Evolutionary conservation across 92 coral and sea anemone genomes (phyloP).

Genomic region (Palythoa caribaeorum): DNA sequence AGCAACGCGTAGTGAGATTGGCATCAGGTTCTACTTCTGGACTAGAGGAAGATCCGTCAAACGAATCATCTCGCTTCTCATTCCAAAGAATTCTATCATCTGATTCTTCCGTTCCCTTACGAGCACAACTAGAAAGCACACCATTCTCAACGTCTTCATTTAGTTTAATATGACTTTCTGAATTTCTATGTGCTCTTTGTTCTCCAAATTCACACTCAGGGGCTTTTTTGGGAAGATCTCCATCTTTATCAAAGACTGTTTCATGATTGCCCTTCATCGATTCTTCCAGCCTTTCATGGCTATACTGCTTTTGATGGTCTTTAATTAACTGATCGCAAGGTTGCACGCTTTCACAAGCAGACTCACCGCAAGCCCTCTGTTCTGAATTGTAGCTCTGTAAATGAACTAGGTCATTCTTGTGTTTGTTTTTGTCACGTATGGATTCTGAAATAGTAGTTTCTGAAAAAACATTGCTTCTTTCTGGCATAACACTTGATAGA

Average conservation of each 20-base stretch:
- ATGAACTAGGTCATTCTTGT: neutral
- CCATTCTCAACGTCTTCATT: neutral
- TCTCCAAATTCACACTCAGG: neutral
- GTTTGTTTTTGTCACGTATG: neutral
- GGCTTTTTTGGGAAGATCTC: neutral
- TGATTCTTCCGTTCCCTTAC: neutral
- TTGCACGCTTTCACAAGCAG: neutral
- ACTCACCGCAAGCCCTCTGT: neutral
- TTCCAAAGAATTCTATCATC: neutral
- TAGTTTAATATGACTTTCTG: neutral
- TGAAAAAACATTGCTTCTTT: neutral
- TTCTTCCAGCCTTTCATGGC: neutral
- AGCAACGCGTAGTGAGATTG: constrained; percentile 28
- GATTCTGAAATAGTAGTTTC: neutral
- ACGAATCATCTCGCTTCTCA: neutral
- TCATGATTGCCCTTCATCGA: neutral
- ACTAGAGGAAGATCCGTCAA: constrained; percentile 7
- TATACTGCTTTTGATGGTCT: neutral
- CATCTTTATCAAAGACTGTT: neutral
- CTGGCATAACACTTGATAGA: neutral
- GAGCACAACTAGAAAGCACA: neutral
- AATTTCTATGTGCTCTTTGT: neutral
- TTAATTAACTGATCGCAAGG: neutral
- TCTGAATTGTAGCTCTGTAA: neutral
- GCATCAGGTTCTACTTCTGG: neutral